phyloP scores from a whole-genome alignment of 2,797 vertebrate genomes.

The Spondyliosoma cantharus region DNA sequence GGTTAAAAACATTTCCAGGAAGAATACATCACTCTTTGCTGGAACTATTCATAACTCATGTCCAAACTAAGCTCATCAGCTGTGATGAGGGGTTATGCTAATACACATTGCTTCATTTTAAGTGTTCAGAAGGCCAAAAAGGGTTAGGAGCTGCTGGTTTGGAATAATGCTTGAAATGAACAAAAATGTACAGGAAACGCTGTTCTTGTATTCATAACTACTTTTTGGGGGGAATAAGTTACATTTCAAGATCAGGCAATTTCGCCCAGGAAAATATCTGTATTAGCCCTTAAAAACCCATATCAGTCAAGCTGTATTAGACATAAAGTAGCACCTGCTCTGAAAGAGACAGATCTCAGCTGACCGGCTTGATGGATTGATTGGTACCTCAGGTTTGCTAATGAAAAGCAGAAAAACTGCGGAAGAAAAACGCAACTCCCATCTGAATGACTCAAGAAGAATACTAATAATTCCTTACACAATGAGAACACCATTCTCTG shows the following conservation, averaged over 20 bases:
- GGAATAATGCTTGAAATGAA: neutral
- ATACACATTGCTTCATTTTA: neutral
- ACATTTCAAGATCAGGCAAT: neutral
- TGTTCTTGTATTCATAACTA: neutral
- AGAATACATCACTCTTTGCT: neutral
- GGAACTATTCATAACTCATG: neutral
- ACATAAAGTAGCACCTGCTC: slow-evolving; percentile 28
- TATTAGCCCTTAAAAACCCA: neutral
- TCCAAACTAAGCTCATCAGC: neutral
- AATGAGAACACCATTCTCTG: slow-evolving; percentile 36
- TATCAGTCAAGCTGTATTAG: neutral
- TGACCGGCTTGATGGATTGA: neutral
- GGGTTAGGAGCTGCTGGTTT: neutral
- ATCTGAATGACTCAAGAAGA: neutral
- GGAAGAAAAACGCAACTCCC: slow-evolving; percentile 4
- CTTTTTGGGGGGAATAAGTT: neutral
- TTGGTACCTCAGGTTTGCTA: slow-evolving; percentile 1
- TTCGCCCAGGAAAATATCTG: neutral
- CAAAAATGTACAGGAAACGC: neutral
- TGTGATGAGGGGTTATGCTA: neutral
- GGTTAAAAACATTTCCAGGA: neutral
- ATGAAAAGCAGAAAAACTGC: slow-evolving; percentile 22
- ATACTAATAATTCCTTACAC: slow-evolving; percentile 5
- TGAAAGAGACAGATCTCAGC: slow-evolving; percentile 11
- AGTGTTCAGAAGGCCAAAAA: neutral